A percentile compares a stretch with the other conserved stretches of the same genome.
Conservation (phyloP, 2,797 vertebrate species). For the Acanthiza pusilla region DNA sequence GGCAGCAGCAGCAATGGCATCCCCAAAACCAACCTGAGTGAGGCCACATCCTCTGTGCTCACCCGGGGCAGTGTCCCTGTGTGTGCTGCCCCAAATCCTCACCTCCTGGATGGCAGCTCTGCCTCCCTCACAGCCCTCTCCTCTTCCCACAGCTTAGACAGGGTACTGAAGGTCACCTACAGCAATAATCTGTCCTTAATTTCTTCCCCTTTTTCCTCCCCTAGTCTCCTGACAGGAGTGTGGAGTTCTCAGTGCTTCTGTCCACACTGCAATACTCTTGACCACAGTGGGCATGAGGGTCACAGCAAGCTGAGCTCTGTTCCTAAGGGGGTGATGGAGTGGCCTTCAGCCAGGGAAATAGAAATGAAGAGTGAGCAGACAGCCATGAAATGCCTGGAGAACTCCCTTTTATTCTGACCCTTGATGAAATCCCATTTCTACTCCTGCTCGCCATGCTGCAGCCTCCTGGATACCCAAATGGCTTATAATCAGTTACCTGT, state of each 20-base stretch:
- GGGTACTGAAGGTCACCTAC: not conserved
- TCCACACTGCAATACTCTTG: not conserved
- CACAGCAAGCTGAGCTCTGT: not conserved
- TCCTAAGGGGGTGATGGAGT: not conserved
- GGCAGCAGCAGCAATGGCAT: not conserved
- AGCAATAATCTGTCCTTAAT: not conserved
- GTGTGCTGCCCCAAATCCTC: not conserved
- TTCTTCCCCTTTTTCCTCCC: not conserved
- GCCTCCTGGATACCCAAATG: not conserved
- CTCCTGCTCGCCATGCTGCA: not conserved
- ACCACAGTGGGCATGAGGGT: not conserved
- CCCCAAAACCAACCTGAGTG: not conserved
- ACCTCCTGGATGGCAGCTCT: not conserved
- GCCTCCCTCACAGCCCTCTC: not conserved
- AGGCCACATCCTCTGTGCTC: not conserved
- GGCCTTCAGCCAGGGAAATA: not conserved
- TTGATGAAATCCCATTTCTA: not conserved
- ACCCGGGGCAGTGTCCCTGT: not conserved
- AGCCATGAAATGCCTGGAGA: not conserved
- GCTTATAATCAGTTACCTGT: not conserved
- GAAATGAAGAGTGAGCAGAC: not conserved
- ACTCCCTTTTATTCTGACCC: not conserved
- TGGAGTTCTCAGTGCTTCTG: not conserved
- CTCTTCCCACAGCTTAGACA: not conserved
- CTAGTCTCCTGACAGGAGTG: fast-evolving